Evolutionary conservation across 1,140 invertebrate genomes (phyloP).

Genomic region (Pseudomyrmex concolor): DNA sequence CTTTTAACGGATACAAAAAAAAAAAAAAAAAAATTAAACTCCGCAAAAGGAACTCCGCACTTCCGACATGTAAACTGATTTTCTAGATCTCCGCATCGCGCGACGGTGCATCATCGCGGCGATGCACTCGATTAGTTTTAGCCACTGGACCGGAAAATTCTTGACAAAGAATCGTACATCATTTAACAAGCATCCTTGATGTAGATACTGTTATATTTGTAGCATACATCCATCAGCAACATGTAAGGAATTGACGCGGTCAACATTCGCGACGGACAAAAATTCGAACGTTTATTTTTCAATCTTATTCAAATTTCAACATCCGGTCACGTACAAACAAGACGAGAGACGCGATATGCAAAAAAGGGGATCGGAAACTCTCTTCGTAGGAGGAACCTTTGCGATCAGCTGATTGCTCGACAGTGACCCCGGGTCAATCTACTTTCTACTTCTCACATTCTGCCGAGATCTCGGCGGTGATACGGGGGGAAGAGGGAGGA

Average conservation of each 20-base stretch:
- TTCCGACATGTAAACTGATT: constrained; percentile 42
- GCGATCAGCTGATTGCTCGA: constrained; percentile 74
- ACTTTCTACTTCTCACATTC: constrained; percentile 81
- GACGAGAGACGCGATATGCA: constrained; percentile 15
- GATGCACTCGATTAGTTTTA: constrained; percentile 37
- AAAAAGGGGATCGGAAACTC: constrained; percentile 2
- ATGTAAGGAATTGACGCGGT: background rate
- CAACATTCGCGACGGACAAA: background rate
- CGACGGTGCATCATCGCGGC: background rate
- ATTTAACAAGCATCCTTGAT: constrained; percentile 2
- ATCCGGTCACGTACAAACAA: background rate
- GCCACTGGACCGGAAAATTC: constrained; percentile 18
- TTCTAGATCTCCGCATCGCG: constrained; percentile 9
- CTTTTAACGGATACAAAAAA: background rate
- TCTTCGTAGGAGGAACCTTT: constrained; percentile 7
- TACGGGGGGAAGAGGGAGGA: constrained; percentile 23
- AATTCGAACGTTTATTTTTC: constrained; percentile 12
- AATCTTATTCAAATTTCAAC: background rate
- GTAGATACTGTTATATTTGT: too few relatives aligned
- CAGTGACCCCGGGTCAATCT: constrained; percentile 78
- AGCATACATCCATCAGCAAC: background rate
- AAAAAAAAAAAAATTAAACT: constrained; percentile 6
- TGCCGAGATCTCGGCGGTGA: constrained; percentile 69
- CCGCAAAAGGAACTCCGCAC: background rate
- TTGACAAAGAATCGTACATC: constrained; percentile 1